phyloP scores from a whole-genome alignment of 2,888 invertebrate genomes.

The Serrognathus titanus region DNA sequence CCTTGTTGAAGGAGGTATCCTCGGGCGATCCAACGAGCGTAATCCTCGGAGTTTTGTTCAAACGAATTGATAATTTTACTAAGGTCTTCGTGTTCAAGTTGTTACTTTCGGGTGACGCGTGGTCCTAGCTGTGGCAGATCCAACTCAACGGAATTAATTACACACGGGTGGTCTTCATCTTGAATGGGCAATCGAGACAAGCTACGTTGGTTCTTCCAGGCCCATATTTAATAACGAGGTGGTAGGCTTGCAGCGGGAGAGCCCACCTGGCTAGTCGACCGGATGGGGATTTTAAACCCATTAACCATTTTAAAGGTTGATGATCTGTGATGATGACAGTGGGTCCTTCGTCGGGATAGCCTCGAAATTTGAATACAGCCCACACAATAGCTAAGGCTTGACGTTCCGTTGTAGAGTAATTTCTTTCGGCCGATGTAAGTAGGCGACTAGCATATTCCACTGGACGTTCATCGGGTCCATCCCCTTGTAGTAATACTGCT shows the following conservation, averaged over 20 bases:
- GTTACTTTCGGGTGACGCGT: conserved; percentile 7
- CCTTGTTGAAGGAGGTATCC: conserved; percentile 6
- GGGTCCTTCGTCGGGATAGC: conserved; percentile 41
- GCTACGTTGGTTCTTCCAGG: conserved; percentile 14
- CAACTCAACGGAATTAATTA: background rate
- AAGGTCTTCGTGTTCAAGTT: conserved; percentile 22
- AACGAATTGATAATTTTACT: conserved; percentile 17
- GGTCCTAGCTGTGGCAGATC: conserved; percentile 1
- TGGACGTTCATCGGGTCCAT: conserved; percentile 23
- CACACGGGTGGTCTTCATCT: background rate
- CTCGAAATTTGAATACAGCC: conserved; percentile 43
- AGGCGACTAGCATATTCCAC: conserved; percentile 33
- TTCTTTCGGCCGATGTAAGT: conserved; percentile 27
- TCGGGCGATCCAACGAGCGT: conserved; percentile 6
- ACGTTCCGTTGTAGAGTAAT: conserved; percentile 29
- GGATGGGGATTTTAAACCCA: conserved; percentile 39
- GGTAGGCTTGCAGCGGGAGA: conserved; percentile 39
- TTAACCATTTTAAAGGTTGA: conserved; percentile 48
- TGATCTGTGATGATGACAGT: conserved; percentile 47
- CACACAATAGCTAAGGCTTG: conserved; percentile 33
- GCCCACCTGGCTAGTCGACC: conserved; percentile 47
- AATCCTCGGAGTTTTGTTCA: conserved; percentile 3
- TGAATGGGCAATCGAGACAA: conserved; percentile 9
- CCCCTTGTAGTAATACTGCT: conserved; percentile 26
- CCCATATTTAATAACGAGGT: conserved; percentile 32